phyloP scores from a whole-genome alignment of 2,113 vertebrate genomes.

The Ammospiza nelsoni region DNA sequence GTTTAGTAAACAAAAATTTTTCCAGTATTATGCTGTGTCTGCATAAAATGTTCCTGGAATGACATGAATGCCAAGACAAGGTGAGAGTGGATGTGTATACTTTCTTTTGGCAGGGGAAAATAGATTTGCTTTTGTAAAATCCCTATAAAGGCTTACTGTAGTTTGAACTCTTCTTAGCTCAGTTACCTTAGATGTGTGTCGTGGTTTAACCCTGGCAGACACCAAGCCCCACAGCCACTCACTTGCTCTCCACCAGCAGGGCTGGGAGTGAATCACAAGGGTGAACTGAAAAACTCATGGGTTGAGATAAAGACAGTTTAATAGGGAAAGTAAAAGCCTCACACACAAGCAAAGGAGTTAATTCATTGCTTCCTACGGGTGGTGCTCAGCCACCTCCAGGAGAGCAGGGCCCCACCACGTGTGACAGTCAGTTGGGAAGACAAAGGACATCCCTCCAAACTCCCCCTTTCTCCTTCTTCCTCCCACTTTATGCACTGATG shows the following conservation, averaged over 20 bases:
- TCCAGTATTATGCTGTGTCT: background rate
- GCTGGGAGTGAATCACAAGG: background rate
- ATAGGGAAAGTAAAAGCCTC: background rate
- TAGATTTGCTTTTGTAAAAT: background rate
- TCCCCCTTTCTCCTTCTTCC: background rate
- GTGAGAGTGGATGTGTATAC: background rate
- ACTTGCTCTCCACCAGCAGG: fast-evolving
- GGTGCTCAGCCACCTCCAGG: background rate
- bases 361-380: fast-evolving
- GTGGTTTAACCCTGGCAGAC: background rate
- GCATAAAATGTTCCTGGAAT: background rate
- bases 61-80: background rate
- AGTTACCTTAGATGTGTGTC: background rate
- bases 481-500: background rate
- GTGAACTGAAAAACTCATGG: background rate
- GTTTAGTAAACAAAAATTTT: background rate
- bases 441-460: background rate
- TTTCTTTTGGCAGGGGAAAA: background rate
- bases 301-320: background rate
- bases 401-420: fast-evolving
- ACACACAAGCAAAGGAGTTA: background rate
- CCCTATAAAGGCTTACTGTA: background rate
- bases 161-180: background rate
- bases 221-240: background rate
- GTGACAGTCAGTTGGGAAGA: background rate